Percentiles rank a stretch among this genome's conserved stretches.
Evolutionary conservation across 2,113 vertebrate genomes (phyloP).

Genomic region (Ceyx cyanopectus): DNA sequence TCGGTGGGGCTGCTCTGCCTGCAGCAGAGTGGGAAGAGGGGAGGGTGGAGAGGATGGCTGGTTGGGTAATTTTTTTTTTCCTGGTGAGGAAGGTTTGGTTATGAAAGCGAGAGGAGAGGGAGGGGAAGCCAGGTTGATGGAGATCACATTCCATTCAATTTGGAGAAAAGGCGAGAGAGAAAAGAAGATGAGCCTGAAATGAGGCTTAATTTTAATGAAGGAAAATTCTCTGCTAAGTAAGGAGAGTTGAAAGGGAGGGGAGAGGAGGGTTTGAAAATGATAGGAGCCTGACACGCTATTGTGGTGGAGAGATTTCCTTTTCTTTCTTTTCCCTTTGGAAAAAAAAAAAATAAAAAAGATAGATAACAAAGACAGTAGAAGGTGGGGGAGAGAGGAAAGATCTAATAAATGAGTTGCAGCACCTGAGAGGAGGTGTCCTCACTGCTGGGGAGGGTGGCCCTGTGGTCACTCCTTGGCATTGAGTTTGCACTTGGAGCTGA

Average conservation of each 20-base stretch:
- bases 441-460: background rate
- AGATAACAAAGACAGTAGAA: conserved; percentile 15
- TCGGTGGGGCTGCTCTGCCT: background rate
- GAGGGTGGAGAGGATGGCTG: background rate
- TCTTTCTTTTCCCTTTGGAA: conserved; percentile 13
- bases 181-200: conserved; percentile 75
- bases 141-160: conserved; percentile 67
- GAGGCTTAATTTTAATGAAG: conserved; percentile 81
- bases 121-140: conserved; percentile 53
- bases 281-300: conserved; percentile 52
- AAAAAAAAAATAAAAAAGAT: background rate
- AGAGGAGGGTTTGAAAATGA: conserved; percentile 50
- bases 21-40: background rate
- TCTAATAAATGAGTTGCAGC: conserved; percentile 24
- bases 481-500: background rate
- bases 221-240: conserved; percentile 73
- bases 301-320: conserved; percentile 58
- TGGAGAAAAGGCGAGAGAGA: conserved; percentile 69
- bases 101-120: conserved; percentile 54
- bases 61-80: conserved; percentile 1
- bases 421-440: background rate
- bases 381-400: background rate
- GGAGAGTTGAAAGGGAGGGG: conserved; percentile 72
- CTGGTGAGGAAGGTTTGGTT: conserved; percentile 37
- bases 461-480: background rate